Percentiles rank a stretch among this genome's conserved stretches.
Conservation (phyloP, 2,888 invertebrate genomes). For the Microctonus brassicae region DNA sequence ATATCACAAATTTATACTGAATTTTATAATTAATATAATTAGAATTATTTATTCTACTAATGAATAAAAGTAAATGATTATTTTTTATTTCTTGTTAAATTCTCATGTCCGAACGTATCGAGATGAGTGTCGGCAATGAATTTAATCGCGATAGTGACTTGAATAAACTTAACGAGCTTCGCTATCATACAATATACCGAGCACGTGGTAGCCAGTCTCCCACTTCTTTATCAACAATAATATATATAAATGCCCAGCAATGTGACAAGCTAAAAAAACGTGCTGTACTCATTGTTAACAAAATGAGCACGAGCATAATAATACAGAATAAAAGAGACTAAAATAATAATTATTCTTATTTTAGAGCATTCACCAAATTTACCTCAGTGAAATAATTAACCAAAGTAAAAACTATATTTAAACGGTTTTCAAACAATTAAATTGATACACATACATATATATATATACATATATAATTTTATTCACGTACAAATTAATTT, state of each 20-base stretch:
- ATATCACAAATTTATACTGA: not conserved
- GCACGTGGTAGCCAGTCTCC: slow-evolving; percentile 26
- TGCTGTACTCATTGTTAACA: not conserved
- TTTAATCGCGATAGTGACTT: not conserved
- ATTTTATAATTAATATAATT: not conserved
- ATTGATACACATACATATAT: too few species aligned
- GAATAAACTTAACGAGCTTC: not conserved
- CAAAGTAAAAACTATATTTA: too few species aligned
- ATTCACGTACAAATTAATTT: not conserved
- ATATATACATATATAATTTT: not conserved
- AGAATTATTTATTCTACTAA: not conserved
- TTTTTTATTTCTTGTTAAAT: not conserved
- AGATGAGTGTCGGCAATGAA: slow-evolving; percentile 38
- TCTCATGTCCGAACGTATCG: slow-evolving; percentile 30
- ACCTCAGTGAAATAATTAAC: too few species aligned
- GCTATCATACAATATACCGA: not conserved
- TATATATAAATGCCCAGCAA: not conserved
- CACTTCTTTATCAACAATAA: not conserved
- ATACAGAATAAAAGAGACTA: too few species aligned
- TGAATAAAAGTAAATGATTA: not conserved
- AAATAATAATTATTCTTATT: too few species aligned
- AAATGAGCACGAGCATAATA: not conserved
- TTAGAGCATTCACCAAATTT: too few species aligned
- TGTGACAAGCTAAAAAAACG: slow-evolving; percentile 12
- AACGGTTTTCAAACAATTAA: too few species aligned